Base-by-base conservation (phyloP, 2,113 vertebrate genomes). In the Varanus salvator region DNA sequence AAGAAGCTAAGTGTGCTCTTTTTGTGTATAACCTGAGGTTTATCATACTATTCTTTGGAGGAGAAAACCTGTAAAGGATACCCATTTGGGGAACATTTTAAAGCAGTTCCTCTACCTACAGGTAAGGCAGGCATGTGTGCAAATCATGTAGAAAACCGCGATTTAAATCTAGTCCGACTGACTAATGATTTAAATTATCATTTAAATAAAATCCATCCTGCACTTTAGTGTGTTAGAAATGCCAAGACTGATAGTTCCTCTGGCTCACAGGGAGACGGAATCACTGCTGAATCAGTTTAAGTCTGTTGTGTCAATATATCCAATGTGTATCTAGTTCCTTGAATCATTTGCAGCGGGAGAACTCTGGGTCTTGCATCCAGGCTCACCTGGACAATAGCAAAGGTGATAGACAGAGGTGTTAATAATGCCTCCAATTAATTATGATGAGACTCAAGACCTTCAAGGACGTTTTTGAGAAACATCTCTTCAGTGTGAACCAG, bases 351-450 rank as follows among this genome's bases (percentile, higher is more conserved):
- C 50, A 52, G 77, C 48, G 76, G 68, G 89, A 25, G 1, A 76
- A 0, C 12, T 1, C 21, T 1, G 4, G 1, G 69, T 38, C 31
- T 48, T 84, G 38, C 11, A 69, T 57, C 74, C 38, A 44, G 38
- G 38, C 38, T 44, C 38, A 44, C 21, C 66, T 44, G 77, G 12
- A 1, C 14, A 6, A 23, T 71, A 81, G 3, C 15, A 19, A 4
- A 17, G 66, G 38, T 0, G 60, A 25, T 60, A 80, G 1, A 15
- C 1, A 15, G 12, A 84, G 74, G 57, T 76, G 57, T 85, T 64
- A 75, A 85, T 72, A 9, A 0, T 23, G 44, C 34, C 74, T 64
- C 77, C 0, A 0, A 4, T 3, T 57, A 44, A 71, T 29, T 12
- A 76, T 82, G 90, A 34, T 6, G 4, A 14, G 23, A 8, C 12